These are phyloP conservation scores for Diabrotica undecimpunctata DNA, from an alignment of 1,140 invertebrate genomes.

Conservation along the genomic window DNA sequence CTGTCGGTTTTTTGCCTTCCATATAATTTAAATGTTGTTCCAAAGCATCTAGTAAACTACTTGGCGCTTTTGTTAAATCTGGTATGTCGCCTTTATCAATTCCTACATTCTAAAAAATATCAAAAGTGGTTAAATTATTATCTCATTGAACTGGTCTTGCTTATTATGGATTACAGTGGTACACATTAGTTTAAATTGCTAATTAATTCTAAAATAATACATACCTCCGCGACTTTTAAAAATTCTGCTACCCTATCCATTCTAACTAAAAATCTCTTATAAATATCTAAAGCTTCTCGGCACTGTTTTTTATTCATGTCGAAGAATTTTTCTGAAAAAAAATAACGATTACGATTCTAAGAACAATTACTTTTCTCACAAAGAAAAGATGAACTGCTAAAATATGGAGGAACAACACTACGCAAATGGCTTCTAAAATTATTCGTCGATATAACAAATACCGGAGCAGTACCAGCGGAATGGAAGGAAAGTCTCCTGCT, in stretches of 20 bases:
- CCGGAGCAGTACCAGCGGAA: no score
- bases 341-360: constrained; percentile 10
- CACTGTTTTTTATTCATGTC: constrained; percentile 99
- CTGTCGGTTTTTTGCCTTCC: constrained; percentile 81
- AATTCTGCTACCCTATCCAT: constrained; percentile 99
- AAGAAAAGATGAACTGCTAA: constrained; percentile 1
- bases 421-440: no score
- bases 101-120: constrained; percentile 80
- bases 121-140: not conserved
- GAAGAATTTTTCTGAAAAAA: constrained; percentile 87
- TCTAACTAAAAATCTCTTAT: constrained; percentile 97
- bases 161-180: no score
- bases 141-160: no score
- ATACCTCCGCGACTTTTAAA: constrained; percentile 90
- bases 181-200: no score
- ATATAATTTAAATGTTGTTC: constrained; percentile 92
- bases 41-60: constrained; percentile 93
- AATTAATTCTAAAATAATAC: not conserved
- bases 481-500: no score
- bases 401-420: no score
- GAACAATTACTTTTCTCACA: not conserved
- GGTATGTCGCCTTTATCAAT: constrained; percentile 99
- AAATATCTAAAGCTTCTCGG: constrained; percentile 95
- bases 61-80: constrained; percentile 97
- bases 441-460: no score